Base-by-base conservation (phyloP, 2,797 vertebrate genomes). In the Myotis planiceps region DNA sequence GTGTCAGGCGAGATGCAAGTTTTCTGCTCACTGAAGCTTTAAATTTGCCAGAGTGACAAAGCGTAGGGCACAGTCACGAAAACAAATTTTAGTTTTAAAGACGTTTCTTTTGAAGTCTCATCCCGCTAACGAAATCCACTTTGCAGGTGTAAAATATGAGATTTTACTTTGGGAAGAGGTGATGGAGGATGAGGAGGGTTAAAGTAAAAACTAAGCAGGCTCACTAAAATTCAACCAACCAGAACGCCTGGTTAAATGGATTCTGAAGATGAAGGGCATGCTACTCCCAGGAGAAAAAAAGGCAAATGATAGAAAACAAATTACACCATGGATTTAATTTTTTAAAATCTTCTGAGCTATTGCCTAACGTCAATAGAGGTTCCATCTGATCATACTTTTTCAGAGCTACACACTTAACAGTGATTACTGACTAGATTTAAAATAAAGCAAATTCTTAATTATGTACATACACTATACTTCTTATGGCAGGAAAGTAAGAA, bases 1-100 rank as follows among this genome's bases (percentile, higher is more conserved):
- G 94, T 97, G 96, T 97, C 94, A 96, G 95, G 79, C 68, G 81
- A 71, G 95, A 92, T 96, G 92, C 92, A 96, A 96, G 95, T 96
- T 97, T 97, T 96, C 96, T 97, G 97, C 93, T 93, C 92, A n/a
- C 88, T 92, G 95, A 96, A 97, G 96, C 97, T 96, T 96, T 96
- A 96, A 96, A 96, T 95, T 88, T 47, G 8, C 60, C 95, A 92
- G 86, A 72, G 90, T 34, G 88, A 95, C 92, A 42, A 42, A 91
- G 91, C 34, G 3, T n/a, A 95, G 51, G 87, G 79, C 21, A 66
- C 1, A 81, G 78, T n/a, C 69, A 49, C 16, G 12, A 68, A 92
- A 90, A 87, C 84, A 71, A 81, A 49, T 92, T 84, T 94, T 78
- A 12, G 49, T 96, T 96, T 89, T 88, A 92, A 89, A 89, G 58